A percentile compares a stretch with the other conserved stretches of the same genome.
These are phyloP conservation scores for Euphydryas editha DNA, from an alignment of 2,888 invertebrate species.

Conservation along the genomic window DNA sequence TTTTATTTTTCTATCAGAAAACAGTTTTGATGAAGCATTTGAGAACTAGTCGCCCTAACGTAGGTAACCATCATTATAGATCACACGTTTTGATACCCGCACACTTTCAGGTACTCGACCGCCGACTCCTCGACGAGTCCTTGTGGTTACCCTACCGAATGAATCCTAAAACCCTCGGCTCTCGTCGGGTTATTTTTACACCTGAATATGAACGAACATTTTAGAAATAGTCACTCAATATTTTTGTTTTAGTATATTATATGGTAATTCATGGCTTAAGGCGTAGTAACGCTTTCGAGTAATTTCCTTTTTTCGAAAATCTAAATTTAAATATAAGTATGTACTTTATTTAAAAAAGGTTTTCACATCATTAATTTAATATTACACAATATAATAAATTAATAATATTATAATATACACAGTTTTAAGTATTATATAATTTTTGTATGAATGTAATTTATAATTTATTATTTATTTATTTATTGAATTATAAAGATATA, in stretches of 20 bases:
- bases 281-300: not conserved
- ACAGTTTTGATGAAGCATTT: not conserved
- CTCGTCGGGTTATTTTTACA: constrained; percentile 4
- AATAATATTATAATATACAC: no score
- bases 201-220: not conserved
- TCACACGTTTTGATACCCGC: constrained; percentile 56
- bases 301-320: no score
- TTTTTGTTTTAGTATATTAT: not conserved
- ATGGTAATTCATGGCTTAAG: not conserved
- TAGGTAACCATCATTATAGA: constrained; percentile 21
- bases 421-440: no score
- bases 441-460: no score
- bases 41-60: constrained; percentile 17
- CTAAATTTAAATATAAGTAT: no score
- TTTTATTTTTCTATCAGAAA: not conserved
- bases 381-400: no score
- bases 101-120: constrained; percentile 27
- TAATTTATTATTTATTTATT: no score
- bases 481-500: no score
- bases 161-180: constrained; percentile 22
- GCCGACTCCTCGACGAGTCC: constrained; percentile 43
- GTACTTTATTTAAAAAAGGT: no score
- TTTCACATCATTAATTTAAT: no score
- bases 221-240: constrained; percentile 4
- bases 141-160: constrained; percentile 51